Evolutionary conservation across 2,113 vertebrate species (phyloP).

Genomic region (Pelecanoides urinatrix): DNA sequence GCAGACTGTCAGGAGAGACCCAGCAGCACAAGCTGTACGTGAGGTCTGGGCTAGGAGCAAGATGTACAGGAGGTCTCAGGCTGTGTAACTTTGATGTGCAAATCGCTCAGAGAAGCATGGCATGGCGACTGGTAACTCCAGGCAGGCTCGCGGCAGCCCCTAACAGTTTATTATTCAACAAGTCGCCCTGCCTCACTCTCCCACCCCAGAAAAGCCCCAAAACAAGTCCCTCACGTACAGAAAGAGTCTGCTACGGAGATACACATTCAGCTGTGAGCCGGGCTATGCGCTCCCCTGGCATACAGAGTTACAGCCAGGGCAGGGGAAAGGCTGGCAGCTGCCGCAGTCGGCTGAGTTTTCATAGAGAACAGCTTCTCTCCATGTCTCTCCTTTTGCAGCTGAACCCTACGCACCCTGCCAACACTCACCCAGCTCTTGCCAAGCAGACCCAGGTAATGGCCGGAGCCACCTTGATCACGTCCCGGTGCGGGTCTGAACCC

Average conservation of each 20-base stretch:
- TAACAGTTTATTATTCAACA: not conserved
- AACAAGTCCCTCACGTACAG: not conserved
- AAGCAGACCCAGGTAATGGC: not conserved
- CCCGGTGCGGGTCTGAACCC: not conserved
- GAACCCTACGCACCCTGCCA: not conserved
- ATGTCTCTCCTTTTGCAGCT: not conserved
- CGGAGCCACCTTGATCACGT: fast-evolving
- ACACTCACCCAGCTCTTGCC: not conserved
- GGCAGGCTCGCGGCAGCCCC: not conserved
- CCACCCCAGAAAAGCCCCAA: not conserved
- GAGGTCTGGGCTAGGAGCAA: not conserved
- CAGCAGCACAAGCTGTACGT: not conserved
- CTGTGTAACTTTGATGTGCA: not conserved
- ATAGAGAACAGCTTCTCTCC: not conserved
- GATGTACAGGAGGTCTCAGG: not conserved
- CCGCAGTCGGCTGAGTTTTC: fast-evolving
- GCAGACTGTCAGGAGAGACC: not conserved
- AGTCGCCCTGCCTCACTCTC: not conserved
- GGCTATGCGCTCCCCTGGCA: no score
- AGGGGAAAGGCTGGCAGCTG: not conserved
- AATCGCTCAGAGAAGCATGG: not conserved
- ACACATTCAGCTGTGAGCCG: not conserved
- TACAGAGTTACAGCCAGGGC: not conserved
- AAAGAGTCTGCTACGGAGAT: not conserved
- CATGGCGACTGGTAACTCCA: not conserved